Base-by-base conservation (phyloP, 2,113 vertebrate species). In the Rafetus swinhoei region DNA sequence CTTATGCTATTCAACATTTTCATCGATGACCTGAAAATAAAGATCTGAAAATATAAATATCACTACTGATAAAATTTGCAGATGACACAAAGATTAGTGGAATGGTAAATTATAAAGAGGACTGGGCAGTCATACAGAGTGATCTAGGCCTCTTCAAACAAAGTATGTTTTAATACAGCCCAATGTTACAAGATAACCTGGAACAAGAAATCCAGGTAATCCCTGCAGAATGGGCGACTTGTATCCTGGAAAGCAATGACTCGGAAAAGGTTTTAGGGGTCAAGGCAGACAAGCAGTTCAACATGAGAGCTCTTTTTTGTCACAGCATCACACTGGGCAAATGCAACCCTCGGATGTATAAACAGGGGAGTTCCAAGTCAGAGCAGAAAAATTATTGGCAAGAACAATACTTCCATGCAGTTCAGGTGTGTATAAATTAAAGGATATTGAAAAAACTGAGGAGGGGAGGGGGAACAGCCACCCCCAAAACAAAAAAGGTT, bases 361-460 rank as follows among this genome's bases (percentile, higher is more conserved):
- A 76, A 76, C 35, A 0, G 3, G 22, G 21, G 84, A 12, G 2
- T 4, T 50, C 19, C 53, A 72, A 62, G 22, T 0, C 3, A 56
- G 50, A 69, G 65, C 32, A 18, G 16, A 32, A 14, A n/a, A 29
- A 65, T 2, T 2, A 69, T 32, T 69, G 65, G 65, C 4, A 1
- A 69, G 65, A 69, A 18, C 8, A 8, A 69, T 19, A n/a, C 32
- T 69, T 32, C 45, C 16, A 69, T 21, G 79, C 21, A 74, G 9
- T 83, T 86, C 35, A 55, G 9, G 45, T 55, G 10, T 94, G 53
- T 35, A 82, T 32, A 72, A 86, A 54, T 92, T 69, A 55, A 79
- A 59, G 9, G 5, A 81, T 1, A 1, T 29, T 27, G 29, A 29
- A 74, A 91, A 86, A 50, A 2, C 39, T 29, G 12, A 90, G 8